A percentile compares a stretch with the other conserved stretches of the same genome.
phyloP scores from a whole-genome alignment of 2,888 invertebrate genomes.

The Nymphalis urticae region DNA sequence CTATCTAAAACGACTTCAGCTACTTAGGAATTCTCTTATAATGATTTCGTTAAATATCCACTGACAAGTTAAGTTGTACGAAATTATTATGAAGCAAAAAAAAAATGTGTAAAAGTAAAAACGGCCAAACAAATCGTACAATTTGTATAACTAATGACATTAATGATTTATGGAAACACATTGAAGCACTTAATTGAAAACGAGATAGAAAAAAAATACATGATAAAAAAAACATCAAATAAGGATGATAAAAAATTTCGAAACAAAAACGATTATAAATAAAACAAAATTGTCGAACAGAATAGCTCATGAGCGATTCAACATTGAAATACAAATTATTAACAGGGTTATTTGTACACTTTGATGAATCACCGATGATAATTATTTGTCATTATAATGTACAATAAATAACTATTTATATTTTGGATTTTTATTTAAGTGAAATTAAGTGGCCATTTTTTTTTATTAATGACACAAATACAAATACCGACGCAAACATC shows the following conservation, averaged over 20 bases:
- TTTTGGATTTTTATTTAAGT: background rate
- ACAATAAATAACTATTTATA: background rate
- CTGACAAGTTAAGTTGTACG: constrained; percentile 40
- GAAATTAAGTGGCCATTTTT: too few species aligned
- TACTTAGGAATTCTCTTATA: constrained; percentile 36
- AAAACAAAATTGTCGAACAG: constrained; percentile 43
- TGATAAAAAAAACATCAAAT: constrained; percentile 45
- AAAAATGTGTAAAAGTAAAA: constrained; percentile 33
- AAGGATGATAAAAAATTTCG: constrained; percentile 37
- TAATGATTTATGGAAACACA: constrained; percentile 46
- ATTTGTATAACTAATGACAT: constrained; percentile 46
- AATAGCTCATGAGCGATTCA: constrained; percentile 31
- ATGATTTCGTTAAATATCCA: constrained; percentile 39
- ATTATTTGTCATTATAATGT: constrained; percentile 11
- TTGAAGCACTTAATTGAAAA: constrained; percentile 44
- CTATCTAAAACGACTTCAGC: constrained; percentile 28
- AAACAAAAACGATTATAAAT: constrained; percentile 43
- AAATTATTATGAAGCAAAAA: constrained; percentile 38
- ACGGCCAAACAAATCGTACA: constrained; percentile 39
- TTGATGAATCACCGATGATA: constrained; percentile 11
- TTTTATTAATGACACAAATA: too few species aligned
- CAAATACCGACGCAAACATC: too few species aligned
- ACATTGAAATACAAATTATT: background rate
- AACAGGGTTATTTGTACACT: background rate
- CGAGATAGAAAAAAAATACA: constrained; percentile 42